Base-by-base conservation (phyloP, 2,113 vertebrate genomes). In the Martes martes region DNA sequence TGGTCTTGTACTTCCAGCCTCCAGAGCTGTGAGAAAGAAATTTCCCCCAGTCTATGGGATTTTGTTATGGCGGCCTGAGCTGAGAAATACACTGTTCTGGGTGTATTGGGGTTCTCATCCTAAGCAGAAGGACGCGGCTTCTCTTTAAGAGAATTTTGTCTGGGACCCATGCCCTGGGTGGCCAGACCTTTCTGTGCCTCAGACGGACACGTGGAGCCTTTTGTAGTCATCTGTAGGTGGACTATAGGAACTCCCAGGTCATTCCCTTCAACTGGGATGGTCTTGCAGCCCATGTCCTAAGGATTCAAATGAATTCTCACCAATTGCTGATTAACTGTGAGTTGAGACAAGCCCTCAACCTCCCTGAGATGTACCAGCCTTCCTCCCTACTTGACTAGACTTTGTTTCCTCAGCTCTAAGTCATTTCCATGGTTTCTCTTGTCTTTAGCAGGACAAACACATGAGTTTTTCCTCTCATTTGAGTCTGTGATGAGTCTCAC, bases 401-500 rank as follows among this genome's bases (percentile, higher is more conserved):
- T 78, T 95, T 74, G 33, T 42, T 42, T 76, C 33, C 81, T 92
- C 69, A 28, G 39, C 36, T 81, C 28, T 71, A 78, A 52, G 13
- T 78, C 52, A 65, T 92, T 65, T 47, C 73, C 63, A 47, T 74
- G 31, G 55, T 81, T 91, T 94, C 45, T 9, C 19, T 81, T 78
- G 91, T 89, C 78, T 79, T 92, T 65, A 59, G 36, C 15, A 83
- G 65, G 91, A 87, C 11, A 16, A 59, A 16, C 33, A 13, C 33
- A 42, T n/a, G 69, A 63, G 52, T 63, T 14, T 79, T 73, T 33
- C 74, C 74, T 52, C 31, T 73, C 88, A 65, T 82, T 82, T 71
- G 9, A 28, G 28, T 61, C 42, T 50, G 71, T 3, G 31, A 0
- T 45, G 69, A 89, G 42, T 76, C 23, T 52, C 28, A 42, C 31